Base-by-base conservation (phyloP, 2,113 vertebrate genomes). In the Gymnorhina tibicen region DNA sequence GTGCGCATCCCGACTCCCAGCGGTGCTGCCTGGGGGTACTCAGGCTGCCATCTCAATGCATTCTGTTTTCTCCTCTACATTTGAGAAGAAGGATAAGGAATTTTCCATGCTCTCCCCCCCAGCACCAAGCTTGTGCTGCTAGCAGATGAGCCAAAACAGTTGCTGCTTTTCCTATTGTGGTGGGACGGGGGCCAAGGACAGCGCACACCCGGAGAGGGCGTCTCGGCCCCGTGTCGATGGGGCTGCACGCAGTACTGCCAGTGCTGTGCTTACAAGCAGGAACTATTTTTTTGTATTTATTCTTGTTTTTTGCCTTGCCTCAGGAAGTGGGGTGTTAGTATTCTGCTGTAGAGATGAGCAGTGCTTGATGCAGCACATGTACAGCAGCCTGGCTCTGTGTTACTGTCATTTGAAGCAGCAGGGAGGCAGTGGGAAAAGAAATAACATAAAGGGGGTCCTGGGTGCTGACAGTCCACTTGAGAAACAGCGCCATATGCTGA, bases 91-190 rank as follows among this genome's bases (percentile, higher is more conserved):
- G 53, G 64, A 27, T 32, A 49, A 86, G 85, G 92, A 94, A 81
- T 87, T 95, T 91, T 91, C 93, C 92, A 79, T 16, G 27, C 60
- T 72, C 37, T 46, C 47, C 41, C 55, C 53, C 13, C 16, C 47
- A 28, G 74, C 68, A 74, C n/a, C 7, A 10, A 41, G 74, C 30
- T 26, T 8, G 46, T 16, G 44, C 58, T 66, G 77, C 89, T 47
- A 42, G 69, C 95, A 47, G 82, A 80, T 6, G 91, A 92, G 90
- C 94, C 91, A 93, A 58, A 89, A 75, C 89, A 92, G 96, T 85
- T 93, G 94, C 94, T 85, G 83, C 90, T 84, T 95, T 91, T 92
- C 92, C 90, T 75, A 16, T 16, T 76, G 77, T 62, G 0, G 8
- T 0, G 26, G 90, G 85, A 64, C 5, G 0, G n/a, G 50, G 91